Percentiles rank a stretch among this genome's conserved stretches.
Conservation (phyloP, 1,140 invertebrate species). For the Zaprionus capensis region DNA sequence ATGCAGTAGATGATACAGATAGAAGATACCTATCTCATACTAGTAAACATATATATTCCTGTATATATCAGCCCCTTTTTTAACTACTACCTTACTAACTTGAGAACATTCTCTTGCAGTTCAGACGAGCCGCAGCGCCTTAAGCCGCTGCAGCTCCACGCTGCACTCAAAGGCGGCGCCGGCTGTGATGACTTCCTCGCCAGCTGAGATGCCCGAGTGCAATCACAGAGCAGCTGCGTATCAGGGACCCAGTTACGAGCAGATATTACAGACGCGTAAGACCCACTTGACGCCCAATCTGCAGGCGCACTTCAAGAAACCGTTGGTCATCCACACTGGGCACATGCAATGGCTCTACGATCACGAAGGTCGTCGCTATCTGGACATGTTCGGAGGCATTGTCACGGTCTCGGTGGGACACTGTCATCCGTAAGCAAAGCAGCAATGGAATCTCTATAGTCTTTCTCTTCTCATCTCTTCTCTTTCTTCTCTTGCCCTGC, state of each 20-base stretch:
- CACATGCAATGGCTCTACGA: slow-evolving; percentile 97
- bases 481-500: not conserved
- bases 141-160: slow-evolving; percentile 44
- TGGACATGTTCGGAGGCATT: slow-evolving; percentile 98
- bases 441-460: no score
- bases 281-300: slow-evolving; percentile 89
- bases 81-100: not conserved
- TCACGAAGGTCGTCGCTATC: slow-evolving; percentile 92
- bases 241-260: slow-evolving; percentile 87
- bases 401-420: slow-evolving; percentile 99
- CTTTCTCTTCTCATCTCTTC: not conserved
- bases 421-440: slow-evolving; percentile 95
- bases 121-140: slow-evolving; percentile 2
- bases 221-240: slow-evolving; percentile 57
- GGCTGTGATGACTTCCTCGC: slow-evolving; percentile 33
- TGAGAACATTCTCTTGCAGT: slow-evolving; percentile 23
- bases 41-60: no score
- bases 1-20: no score
- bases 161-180: slow-evolving; percentile 59
- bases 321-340: slow-evolving; percentile 93
- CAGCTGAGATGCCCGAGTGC: slow-evolving; percentile 66
- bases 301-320: slow-evolving; percentile 92
- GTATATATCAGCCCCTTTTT: no score
- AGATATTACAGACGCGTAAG: slow-evolving; percentile 86
- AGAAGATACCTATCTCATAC: not conserved